phyloP scores from a whole-genome alignment of 2,888 invertebrate species.

The Endomychus coccineus region DNA sequence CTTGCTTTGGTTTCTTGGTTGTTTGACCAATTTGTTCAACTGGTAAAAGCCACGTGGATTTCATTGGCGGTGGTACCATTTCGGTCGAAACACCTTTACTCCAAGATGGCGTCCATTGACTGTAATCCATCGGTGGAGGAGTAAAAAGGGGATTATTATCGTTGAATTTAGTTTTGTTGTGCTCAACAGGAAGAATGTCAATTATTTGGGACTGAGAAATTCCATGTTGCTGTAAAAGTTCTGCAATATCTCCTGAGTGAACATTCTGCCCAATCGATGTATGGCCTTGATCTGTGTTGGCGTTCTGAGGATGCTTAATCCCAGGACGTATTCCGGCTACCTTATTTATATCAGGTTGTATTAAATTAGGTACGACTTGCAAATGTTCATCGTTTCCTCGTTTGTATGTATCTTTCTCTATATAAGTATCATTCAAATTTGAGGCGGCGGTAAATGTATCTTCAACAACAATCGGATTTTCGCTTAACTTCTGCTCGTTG shows the following conservation, averaged over 20 bases:
- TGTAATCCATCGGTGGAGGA: slow-evolving; percentile 26
- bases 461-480: slow-evolving; percentile 42
- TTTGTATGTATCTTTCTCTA: slow-evolving; percentile 15
- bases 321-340: no score
- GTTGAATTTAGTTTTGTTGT: slow-evolving; percentile 6
- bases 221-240: slow-evolving; percentile 1
- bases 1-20: slow-evolving; percentile 53
- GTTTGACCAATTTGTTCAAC: slow-evolving; percentile 22
- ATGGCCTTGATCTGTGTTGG: no score
- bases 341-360: no score
- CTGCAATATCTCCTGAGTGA: no score
- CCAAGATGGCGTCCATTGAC: slow-evolving; percentile 29
- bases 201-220: slow-evolving; percentile 10
- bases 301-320: no score
- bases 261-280: no score
- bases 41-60: slow-evolving; percentile 30
- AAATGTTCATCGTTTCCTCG: slow-evolving; percentile 30
- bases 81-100: slow-evolving; percentile 21
- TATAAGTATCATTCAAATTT: slow-evolving; percentile 30
- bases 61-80: slow-evolving; percentile 31
- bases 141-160: slow-evolving; percentile 12
- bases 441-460: slow-evolving; percentile 50
- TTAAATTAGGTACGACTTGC: slow-evolving; percentile 12
- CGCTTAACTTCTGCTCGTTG: slow-evolving; percentile 28
- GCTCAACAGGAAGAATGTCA: no score